A percentile compares a stretch with the other conserved stretches of the same genome.
Conservation (phyloP, 2,113 vertebrate genomes). For the Trichechus manatus region DNA sequence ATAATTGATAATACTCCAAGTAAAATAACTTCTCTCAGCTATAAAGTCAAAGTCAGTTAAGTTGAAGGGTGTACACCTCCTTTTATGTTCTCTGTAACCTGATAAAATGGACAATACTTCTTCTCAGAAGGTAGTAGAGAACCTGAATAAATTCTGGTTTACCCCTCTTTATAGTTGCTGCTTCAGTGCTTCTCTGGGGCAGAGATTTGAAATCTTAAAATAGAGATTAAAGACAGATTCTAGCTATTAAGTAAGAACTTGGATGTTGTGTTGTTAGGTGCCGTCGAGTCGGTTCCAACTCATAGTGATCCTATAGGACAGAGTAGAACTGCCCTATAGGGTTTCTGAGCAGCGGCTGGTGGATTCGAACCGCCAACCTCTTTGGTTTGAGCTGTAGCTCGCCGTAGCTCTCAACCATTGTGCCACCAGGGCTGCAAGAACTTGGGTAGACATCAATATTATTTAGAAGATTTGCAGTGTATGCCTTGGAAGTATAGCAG, state of each 20-base stretch:
- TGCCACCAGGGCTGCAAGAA: too few species aligned
- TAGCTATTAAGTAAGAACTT: background rate
- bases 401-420: too few species aligned
- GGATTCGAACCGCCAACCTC: too few species aligned
- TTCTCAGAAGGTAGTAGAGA: background rate
- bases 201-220: slow-evolving; percentile 21
- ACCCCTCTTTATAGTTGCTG: background rate
- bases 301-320: too few species aligned
- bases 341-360: too few species aligned
- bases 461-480: slow-evolving; percentile 39
- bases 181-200: background rate
- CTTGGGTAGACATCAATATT: background rate
- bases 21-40: background rate
- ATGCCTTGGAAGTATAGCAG: background rate
- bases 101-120: background rate
- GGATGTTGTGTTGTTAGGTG: too few species aligned
- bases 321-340: too few species aligned
- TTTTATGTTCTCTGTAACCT: background rate
- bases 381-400: too few species aligned
- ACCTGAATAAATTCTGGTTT: slow-evolving; percentile 8
- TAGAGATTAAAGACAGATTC: background rate
- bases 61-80: background rate
- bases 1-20: background rate
- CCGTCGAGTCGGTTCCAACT: too few species aligned
- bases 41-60: background rate